These are phyloP conservation scores for Ceratina calcarata DNA, from an alignment of 1,140 invertebrate species.

Conservation along the genomic window DNA sequence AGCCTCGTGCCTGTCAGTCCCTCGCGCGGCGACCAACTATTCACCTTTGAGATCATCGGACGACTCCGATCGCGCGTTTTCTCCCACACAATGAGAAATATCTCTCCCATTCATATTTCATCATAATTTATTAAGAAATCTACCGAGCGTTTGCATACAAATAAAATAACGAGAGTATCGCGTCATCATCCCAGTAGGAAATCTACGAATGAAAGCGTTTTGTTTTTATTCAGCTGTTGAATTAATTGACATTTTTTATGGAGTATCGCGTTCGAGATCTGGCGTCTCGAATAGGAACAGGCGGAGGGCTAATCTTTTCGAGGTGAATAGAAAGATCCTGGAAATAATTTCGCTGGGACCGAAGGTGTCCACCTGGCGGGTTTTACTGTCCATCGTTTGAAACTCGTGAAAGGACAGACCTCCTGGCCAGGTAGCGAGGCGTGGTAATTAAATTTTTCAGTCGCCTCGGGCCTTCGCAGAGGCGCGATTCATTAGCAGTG, in stretches of 20 bases:
- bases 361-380: background rate
- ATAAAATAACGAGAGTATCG: too few relatives aligned
- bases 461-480: slow-evolving; percentile 46
- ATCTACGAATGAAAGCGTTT: too few relatives aligned
- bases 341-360: slow-evolving; percentile 46
- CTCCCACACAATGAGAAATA: background rate
- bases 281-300: slow-evolving; percentile 11
- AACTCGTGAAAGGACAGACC: background rate
- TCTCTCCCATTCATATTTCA: background rate
- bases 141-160: background rate
- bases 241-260: slow-evolving; percentile 15
- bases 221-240: too few relatives aligned
- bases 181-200: too few relatives aligned
- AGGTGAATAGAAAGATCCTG: slow-evolving; percentile 19
- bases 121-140: slow-evolving; percentile 1
- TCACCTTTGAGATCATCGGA: slow-evolving; percentile 52
- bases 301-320: slow-evolving; percentile 1
- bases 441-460: slow-evolving; percentile 63
- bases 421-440: slow-evolving; percentile 23
- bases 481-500: slow-evolving; percentile 65
- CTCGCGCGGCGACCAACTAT: slow-evolving; percentile 13
- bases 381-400: background rate
- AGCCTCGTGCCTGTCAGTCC: slow-evolving; percentile 41
- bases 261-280: background rate
- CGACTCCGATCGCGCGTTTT: slow-evolving; percentile 53